A percentile compares a stretch with the other conserved stretches of the same genome.
Conservation (phyloP, 2,888 invertebrate genomes). For the Cerastis leucographa region DNA sequence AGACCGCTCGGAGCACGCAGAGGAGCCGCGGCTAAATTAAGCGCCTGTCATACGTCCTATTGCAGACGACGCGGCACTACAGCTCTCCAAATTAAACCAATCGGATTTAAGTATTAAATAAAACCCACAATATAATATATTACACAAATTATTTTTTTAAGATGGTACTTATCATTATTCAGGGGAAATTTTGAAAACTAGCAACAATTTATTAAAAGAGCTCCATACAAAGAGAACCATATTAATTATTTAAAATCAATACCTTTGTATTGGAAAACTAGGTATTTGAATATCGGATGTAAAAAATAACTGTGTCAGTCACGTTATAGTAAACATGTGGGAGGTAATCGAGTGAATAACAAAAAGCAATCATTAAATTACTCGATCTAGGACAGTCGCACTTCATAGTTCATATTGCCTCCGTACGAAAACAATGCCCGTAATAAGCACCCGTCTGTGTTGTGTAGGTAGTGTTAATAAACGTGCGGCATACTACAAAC, state of each 20-base stretch:
- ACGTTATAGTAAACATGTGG: not conserved
- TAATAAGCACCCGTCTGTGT: conserved; percentile 12
- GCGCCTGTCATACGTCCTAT: conserved; percentile 84
- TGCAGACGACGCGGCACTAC: conserved; percentile 73
- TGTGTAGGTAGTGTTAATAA: conserved; percentile 5
- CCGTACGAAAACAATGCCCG: conserved; percentile 6
- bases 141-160: not conserved
- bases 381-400: not conserved
- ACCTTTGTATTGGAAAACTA: not conserved
- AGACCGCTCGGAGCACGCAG: conserved; percentile 83
- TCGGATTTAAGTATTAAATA: conserved; percentile 65
- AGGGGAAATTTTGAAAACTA: not conserved
- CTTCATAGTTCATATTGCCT: conserved; percentile 17
- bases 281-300: conserved; percentile 1
- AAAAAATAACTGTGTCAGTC: not conserved
- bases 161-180: not conserved
- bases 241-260: not conserved
- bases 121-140: conserved; percentile 8
- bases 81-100: conserved; percentile 78
- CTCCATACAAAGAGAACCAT: not conserved
- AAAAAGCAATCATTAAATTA: conserved; percentile 14
- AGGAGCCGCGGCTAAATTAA: conserved; percentile 84
- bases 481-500: conserved; percentile 32
- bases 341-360: conserved; percentile 14
- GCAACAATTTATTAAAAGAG: not conserved